phyloP scores from a whole-genome alignment of 2,113 vertebrate species.

The Petromus typicus region DNA sequence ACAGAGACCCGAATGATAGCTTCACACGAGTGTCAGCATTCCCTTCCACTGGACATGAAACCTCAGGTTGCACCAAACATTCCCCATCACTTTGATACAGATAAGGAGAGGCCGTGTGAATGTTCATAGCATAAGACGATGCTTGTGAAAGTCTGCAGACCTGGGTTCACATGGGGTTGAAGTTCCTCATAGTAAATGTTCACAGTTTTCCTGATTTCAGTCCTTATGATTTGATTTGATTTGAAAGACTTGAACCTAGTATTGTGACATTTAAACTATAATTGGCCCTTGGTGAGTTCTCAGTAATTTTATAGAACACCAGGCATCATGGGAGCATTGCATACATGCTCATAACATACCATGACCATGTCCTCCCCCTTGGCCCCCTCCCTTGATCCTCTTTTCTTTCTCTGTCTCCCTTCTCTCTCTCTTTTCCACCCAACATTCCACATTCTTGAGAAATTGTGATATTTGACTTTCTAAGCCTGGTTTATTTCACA shows the following conservation, averaged over 20 bases:
- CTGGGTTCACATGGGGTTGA: too few species aligned
- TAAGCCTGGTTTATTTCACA: not conserved
- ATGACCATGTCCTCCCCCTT: not conserved
- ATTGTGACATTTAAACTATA: not conserved
- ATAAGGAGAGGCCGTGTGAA: not conserved
- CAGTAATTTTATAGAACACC: not conserved
- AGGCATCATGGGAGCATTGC: not conserved
- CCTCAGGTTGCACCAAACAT: not conserved
- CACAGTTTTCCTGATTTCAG: not conserved
- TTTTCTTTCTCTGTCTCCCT: not conserved
- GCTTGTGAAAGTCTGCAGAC: not conserved
- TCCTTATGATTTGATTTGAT: not conserved
- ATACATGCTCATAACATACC: not conserved
- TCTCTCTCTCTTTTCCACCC: not conserved
- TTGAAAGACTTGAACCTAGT: not conserved
- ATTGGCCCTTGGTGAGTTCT: too few species aligned
- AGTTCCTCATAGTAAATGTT: not conserved
- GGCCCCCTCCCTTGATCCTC: not conserved
- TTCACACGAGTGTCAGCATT: too few species aligned
- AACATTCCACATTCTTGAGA: not conserved
- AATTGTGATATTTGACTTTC: not conserved
- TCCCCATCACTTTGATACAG: not conserved
- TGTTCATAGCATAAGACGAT: fast-evolving
- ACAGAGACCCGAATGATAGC: too few species aligned
- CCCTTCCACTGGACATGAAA: not conserved